Conservation (phyloP, 2,113 vertebrate genomes). For the Porphyrio hochstetteri region DNA sequence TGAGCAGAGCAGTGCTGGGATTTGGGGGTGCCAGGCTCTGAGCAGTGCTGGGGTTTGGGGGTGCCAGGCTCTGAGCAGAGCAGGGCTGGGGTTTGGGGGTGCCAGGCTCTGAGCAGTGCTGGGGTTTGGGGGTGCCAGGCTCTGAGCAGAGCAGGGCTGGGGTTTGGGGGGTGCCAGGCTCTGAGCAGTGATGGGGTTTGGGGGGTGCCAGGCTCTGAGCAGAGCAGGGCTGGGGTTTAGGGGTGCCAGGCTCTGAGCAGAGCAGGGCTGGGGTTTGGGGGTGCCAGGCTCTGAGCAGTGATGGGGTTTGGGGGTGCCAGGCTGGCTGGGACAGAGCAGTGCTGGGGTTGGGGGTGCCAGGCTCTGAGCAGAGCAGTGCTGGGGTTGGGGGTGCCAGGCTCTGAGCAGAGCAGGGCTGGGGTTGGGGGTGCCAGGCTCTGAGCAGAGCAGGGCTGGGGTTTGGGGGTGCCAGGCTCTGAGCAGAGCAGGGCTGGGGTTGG, state of each 20-base stretch:
- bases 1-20: too few relatives aligned
- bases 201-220: rapidly evolving
- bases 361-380: not conserved
- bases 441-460: not conserved
- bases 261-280: not conserved
- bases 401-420: not conserved
- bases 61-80: too few relatives aligned
- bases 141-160: too few relatives aligned
- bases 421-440: rapidly evolving
- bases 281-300: too few relatives aligned
- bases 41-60: too few relatives aligned
- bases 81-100: too few relatives aligned
- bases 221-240: not conserved
- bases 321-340: rapidly evolving
- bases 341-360: rapidly evolving
- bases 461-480: rapidly evolving
- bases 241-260: rapidly evolving
- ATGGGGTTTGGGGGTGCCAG: too few relatives aligned
- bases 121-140: too few relatives aligned
- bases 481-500: not conserved
- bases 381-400: rapidly evolving
- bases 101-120: too few relatives aligned
- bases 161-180: too few relatives aligned
- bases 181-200: too few relatives aligned
- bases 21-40: too few relatives aligned